Conservation (phyloP, 2,797 vertebrate genomes). For the Ceryle rudis region DNA sequence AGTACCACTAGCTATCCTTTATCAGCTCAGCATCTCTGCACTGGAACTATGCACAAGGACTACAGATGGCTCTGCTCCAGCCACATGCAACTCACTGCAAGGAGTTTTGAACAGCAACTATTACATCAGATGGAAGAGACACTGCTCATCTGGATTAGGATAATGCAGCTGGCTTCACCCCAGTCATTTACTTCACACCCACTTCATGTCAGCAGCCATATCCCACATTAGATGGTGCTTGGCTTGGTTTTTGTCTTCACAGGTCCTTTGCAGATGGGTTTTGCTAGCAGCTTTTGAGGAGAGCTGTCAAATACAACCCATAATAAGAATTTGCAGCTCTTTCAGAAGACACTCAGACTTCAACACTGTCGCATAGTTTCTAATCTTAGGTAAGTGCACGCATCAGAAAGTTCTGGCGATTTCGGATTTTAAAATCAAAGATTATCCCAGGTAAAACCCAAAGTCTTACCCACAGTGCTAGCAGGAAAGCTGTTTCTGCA, state of each 20-base stretch:
- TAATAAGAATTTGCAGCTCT: neutral
- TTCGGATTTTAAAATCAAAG: neutral
- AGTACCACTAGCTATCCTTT: neutral
- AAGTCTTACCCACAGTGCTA: neutral
- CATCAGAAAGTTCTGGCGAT: neutral
- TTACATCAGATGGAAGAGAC: neutral
- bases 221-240: neutral
- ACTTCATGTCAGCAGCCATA: neutral
- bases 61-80: neutral
- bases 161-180: neutral
- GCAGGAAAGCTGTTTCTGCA: neutral
- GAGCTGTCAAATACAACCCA: neutral
- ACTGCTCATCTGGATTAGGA: neutral
- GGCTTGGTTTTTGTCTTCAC: neutral
- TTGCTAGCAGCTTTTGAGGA: neutral
- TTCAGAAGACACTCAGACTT: neutral
- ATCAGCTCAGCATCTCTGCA: neutral
- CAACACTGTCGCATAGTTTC: neutral
- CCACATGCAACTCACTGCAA: neutral
- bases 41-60: neutral
- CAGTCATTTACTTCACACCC: neutral
- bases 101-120: neutral
- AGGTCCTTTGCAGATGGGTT: neutral
- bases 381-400: neutral
- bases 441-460: neutral